Conservation (phyloP, 1,140 invertebrate species). For the Drosophila elegans region DNA sequence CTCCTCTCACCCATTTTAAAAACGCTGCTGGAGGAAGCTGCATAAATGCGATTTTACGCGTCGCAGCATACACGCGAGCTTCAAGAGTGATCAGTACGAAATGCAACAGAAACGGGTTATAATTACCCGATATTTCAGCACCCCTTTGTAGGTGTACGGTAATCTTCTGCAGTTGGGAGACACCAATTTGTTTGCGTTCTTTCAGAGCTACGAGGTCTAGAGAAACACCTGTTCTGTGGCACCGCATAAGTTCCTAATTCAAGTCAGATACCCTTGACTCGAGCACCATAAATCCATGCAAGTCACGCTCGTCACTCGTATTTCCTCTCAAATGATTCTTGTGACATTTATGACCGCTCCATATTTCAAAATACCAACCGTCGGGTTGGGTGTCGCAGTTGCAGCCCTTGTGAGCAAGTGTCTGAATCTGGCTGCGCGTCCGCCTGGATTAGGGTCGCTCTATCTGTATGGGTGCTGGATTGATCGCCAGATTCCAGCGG, state of each 20-base stretch:
- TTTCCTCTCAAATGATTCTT: slow-evolving; percentile 84
- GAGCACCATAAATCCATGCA: slow-evolving; percentile 65
- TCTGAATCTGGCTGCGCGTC: slow-evolving; percentile 4
- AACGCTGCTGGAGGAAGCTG: slow-evolving; percentile 25
- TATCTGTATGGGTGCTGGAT: slow-evolving; percentile 12
- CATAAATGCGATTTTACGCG: slow-evolving; percentile 63
- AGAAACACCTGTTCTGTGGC: slow-evolving; percentile 54
- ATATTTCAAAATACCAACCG: slow-evolving; percentile 75
- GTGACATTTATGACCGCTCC: slow-evolving; percentile 84
- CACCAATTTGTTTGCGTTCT: slow-evolving; percentile 50
- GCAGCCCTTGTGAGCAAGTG: slow-evolving; percentile 13
- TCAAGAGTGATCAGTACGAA: slow-evolving; percentile 33
- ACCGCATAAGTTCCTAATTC: slow-evolving; percentile 62
- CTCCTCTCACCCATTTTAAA: not conserved
- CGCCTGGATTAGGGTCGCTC: slow-evolving; percentile 9
- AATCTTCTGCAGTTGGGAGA: slow-evolving; percentile 34
- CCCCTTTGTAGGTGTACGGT: not conserved
- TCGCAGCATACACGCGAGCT: slow-evolving; percentile 65
- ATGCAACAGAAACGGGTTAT: slow-evolving; percentile 62
- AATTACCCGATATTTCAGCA: slow-evolving; percentile 59
- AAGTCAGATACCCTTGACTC: slow-evolving; percentile 5
- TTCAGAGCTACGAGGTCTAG: not conserved
- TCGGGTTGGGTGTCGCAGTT: slow-evolving; percentile 8
- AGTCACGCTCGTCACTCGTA: slow-evolving; percentile 84
- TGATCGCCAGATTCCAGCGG: slow-evolving; percentile 43